Percentiles rank a stretch among this genome's conserved stretches.
Evolutionary conservation across 2,113 vertebrate species (phyloP).

Genomic region (Dendrocopos noguchii): DNA sequence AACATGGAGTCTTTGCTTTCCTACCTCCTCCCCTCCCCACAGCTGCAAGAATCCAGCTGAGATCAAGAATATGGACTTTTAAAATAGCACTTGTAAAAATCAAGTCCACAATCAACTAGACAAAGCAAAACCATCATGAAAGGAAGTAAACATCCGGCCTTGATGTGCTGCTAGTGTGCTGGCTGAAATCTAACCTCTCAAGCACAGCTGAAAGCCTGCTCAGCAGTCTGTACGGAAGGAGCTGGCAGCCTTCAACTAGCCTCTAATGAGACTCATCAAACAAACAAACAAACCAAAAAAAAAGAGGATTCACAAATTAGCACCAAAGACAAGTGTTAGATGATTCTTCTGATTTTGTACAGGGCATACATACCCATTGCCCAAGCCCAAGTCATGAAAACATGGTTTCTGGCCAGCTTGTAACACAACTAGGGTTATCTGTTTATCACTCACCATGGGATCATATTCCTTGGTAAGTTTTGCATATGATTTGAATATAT

Average conservation of each 20-base stretch:
- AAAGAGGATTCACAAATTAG: neutral
- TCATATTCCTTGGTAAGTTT: neutral
- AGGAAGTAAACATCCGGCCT: constrained; percentile 37
- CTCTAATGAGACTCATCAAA: constrained; percentile 58
- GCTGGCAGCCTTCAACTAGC: constrained; percentile 49
- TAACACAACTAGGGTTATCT: neutral
- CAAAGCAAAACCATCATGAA: constrained; percentile 33
- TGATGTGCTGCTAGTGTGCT: rapidly evolving
- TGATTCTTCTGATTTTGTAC: neutral
- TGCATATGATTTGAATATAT: neutral
- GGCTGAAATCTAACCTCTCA: constrained; percentile 9
- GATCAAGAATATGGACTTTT: neutral
- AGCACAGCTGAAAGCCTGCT: constrained; percentile 46
- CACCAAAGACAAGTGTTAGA: neutral
- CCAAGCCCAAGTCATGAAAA: neutral
- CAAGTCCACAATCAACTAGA: constrained; percentile 63
- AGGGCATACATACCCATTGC: neutral
- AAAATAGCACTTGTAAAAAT: constrained; percentile 40
- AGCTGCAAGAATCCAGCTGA: constrained; percentile 57
- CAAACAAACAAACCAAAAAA: neutral
- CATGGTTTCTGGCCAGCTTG: neutral
- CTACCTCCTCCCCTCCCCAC: neutral
- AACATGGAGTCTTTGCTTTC: constrained; percentile 7
- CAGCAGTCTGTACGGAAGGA: constrained; percentile 47
- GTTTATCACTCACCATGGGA: neutral